Evolutionary conservation across 1,140 invertebrate genomes (phyloP), one percentile per base, ranked within the genome.

Genomic region (Diachasma alloeum): DNA sequence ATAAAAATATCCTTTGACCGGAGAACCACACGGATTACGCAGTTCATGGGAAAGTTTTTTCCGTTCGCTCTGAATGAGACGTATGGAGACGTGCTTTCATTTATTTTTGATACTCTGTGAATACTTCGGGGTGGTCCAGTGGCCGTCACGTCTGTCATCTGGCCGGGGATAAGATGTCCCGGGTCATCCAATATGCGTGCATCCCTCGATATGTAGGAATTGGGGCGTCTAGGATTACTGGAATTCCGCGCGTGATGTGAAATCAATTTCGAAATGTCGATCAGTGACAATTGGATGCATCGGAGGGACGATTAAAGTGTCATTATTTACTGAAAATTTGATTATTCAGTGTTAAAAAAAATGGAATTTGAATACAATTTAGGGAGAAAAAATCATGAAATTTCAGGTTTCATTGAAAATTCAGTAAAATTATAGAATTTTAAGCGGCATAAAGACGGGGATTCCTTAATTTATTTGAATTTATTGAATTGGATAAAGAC

Each of bases 101-200:
- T 63, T 63, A 63, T 63, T 63, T 63, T 63, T 63, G 59, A 63
- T 63, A 63, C 59, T 63, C 59, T 63, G 59, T 63, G 59, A 63
- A 63, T 24, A 73, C 79, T 81, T 81, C 81, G 78, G 46, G 84
- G 84, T 85, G 84, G 84, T 84, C 84, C 82, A 85, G 83, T 82
- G 83, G 79, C 79, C 82, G 82, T 37, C 66, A 80, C 81, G 82
- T 80, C 72, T 70, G 73, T 85, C 84, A 80, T 84, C 83, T 85
- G 84, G 66, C 68, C 77, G 67, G 31, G 82, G 83, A 79, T 83
- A 82, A 81, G 70, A 74, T 84, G 78, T 84, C 83, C 44, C 72
- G 72, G 82, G 83, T 84, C 80, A 84, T 78, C 59, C 81, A 80
- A 84, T 81, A 84, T 68, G 66, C 31, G 36, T 37, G 36, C 17